Conservation (phyloP, 2,888 invertebrate genomes). For the Cantharis lateralis region DNA sequence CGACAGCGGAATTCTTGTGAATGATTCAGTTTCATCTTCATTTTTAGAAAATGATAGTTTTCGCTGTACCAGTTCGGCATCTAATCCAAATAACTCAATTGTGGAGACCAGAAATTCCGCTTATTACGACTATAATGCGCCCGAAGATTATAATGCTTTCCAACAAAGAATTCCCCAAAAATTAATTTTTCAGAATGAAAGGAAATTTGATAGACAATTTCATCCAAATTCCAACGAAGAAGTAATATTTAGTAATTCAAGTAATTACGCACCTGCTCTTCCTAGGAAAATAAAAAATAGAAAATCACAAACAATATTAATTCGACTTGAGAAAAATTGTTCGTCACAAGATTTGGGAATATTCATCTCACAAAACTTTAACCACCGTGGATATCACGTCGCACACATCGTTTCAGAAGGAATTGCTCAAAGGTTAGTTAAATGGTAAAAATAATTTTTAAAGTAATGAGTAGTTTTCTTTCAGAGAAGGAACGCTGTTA, state of each 20-base stretch:
- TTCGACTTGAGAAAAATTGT: constrained; percentile 61
- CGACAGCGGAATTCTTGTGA: constrained; percentile 76
- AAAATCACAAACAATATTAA: constrained; percentile 35
- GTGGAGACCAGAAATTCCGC: constrained; percentile 50
- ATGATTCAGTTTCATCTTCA: constrained; percentile 72
- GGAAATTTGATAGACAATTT: neutral
- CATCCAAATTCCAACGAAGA: constrained; percentile 44
- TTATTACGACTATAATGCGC: constrained; percentile 43
- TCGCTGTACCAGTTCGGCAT: constrained; percentile 61
- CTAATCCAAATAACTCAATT: constrained; percentile 59
- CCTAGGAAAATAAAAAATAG: constrained; percentile 24
- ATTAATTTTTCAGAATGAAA: constrained; percentile 34
- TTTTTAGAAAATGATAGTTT: constrained; percentile 64
- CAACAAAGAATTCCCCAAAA: neutral
- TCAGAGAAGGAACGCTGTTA: constrained; percentile 76
- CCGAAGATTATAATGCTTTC: constrained; percentile 45
- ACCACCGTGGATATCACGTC: constrained; percentile 69
- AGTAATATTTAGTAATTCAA: constrained; percentile 51
- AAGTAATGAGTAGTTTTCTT: constrained; percentile 28
- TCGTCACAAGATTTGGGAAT: constrained; percentile 71
- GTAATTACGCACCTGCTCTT: constrained; percentile 37
- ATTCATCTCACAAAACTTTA: constrained; percentile 70
- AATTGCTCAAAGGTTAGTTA: constrained; percentile 67
- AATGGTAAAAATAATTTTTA: neutral
- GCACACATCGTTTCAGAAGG: constrained; percentile 74